Conservation (phyloP, 2,888 invertebrate genomes). For the Cremastobaeus sp. region DNA sequence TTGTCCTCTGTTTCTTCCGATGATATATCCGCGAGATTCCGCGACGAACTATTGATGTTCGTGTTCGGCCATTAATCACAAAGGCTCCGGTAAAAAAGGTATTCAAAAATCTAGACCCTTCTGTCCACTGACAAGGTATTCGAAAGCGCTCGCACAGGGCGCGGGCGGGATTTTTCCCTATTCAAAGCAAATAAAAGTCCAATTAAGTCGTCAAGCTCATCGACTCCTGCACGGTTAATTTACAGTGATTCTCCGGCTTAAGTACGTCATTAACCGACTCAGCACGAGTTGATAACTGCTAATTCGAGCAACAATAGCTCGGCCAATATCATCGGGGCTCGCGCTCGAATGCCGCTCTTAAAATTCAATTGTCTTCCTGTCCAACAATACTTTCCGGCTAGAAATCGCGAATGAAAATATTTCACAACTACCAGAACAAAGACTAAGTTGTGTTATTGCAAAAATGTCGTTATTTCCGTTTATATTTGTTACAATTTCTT, state of each 20-base stretch:
- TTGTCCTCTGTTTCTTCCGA: background rate
- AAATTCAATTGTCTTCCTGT: slow-evolving; percentile 31
- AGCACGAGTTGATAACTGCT: slow-evolving; percentile 41
- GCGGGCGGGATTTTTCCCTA: too few species aligned
- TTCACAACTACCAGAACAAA: too few species aligned
- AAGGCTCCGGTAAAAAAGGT: slow-evolving; percentile 18
- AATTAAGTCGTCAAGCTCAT: slow-evolving; percentile 19
- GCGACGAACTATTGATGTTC: slow-evolving; percentile 33
- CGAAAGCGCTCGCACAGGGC: too few species aligned
- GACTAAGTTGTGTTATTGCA: too few species aligned
- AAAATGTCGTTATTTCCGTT: too few species aligned
- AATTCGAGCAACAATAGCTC: slow-evolving; percentile 33
- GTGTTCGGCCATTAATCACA: slow-evolving; percentile 35
- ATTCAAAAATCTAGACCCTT: background rate
- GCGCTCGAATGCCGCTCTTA: slow-evolving; percentile 35
- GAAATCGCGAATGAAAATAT: background rate
- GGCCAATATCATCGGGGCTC: slow-evolving; percentile 26
- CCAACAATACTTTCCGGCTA: background rate
- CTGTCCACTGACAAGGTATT: background rate
- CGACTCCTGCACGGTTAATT: slow-evolving; percentile 7
- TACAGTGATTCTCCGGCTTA: slow-evolving; percentile 34
- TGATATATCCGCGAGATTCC: slow-evolving; percentile 14
- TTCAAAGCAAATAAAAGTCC: slow-evolving; percentile 6
- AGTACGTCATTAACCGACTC: slow-evolving; percentile 25
- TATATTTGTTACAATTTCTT: too few species aligned